Evolutionary conservation across 2,888 invertebrate genomes (phyloP).

Genomic region (Hydraecia micacea): DNA sequence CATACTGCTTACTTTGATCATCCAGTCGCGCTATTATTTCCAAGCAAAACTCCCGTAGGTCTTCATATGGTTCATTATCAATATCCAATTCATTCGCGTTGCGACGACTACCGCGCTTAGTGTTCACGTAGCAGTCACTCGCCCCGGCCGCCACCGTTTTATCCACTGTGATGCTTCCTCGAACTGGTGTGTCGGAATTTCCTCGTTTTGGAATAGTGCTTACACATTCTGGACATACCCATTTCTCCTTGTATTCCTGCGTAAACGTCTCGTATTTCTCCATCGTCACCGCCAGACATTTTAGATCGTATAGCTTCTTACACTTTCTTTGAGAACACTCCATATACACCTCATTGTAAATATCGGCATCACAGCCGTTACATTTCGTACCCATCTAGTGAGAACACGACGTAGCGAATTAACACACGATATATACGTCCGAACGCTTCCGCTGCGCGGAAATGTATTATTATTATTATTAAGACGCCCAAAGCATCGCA

Average conservation of each 20-base stretch:
- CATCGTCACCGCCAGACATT: constrained; percentile 5
- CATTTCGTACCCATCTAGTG: too few species aligned
- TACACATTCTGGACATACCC: constrained; percentile 17
- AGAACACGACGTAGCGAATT: too few species aligned
- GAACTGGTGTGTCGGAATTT: constrained; percentile 10
- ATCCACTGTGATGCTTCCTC: constrained; percentile 31
- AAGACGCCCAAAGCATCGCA: too few species aligned
- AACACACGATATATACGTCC: too few species aligned
- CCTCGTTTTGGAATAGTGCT: constrained; percentile 14
- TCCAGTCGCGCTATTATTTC: constrained; percentile 47
- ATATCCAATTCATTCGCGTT: constrained; percentile 16
- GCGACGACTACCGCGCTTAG: constrained; percentile 29
- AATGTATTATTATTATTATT: too few species aligned
- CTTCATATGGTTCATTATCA: constrained; percentile 14
- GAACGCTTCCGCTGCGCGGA: too few species aligned
- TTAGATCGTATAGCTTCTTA: constrained; percentile 1
- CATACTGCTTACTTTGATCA: constrained; percentile 17
- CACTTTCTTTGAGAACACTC: too few species aligned
- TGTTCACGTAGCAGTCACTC: constrained; percentile 34
- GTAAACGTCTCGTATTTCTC: constrained; percentile 12
- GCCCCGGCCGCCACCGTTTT: constrained; percentile 34
- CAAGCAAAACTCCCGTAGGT: constrained; percentile 32
- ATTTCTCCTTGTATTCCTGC: constrained; percentile 5
- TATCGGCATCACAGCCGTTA: too few species aligned
- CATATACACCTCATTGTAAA: too few species aligned